Percentiles rank a stretch among this genome's conserved stretches.
Conservation (phyloP, 2,797 vertebrate genomes). For the Sitta carolinensis region DNA sequence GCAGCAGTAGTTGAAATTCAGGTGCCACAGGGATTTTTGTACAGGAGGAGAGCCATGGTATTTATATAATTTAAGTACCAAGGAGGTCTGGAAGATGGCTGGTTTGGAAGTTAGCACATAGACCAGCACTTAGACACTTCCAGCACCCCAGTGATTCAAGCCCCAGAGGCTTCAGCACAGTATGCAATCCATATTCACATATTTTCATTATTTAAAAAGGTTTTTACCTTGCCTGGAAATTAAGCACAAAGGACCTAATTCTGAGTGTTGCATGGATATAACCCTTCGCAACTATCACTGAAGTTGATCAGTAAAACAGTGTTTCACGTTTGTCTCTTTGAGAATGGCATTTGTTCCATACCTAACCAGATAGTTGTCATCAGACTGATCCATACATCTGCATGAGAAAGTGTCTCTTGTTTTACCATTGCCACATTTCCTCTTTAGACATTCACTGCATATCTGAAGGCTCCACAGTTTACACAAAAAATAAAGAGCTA, state of each 20-base stretch:
- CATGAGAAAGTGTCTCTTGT: neutral
- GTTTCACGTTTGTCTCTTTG: neutral
- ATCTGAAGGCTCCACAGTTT: neutral
- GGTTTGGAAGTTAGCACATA: neutral
- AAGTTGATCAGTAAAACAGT: neutral
- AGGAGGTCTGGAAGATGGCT: neutral
- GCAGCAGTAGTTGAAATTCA: constrained; percentile 39
- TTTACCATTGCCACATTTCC: neutral
- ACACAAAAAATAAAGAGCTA: neutral
- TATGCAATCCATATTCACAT: neutral
- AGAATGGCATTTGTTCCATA: neutral
- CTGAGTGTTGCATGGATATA: neutral
- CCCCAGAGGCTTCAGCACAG: neutral
- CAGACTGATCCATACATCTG: neutral
- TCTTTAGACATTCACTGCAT: neutral
- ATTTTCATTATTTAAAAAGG: constrained; percentile 6
- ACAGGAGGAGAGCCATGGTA: neutral
- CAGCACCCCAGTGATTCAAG: neutral
- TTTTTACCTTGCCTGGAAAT: constrained; percentile 1
- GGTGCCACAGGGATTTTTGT: constrained; percentile 1
- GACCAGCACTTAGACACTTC: neutral
- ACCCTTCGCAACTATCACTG: neutral
- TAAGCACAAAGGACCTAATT: neutral
- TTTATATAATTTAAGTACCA: neutral
- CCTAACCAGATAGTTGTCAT: neutral